Conservation (phyloP, 2,113 vertebrate species). For the Cervus canadensis region DNA sequence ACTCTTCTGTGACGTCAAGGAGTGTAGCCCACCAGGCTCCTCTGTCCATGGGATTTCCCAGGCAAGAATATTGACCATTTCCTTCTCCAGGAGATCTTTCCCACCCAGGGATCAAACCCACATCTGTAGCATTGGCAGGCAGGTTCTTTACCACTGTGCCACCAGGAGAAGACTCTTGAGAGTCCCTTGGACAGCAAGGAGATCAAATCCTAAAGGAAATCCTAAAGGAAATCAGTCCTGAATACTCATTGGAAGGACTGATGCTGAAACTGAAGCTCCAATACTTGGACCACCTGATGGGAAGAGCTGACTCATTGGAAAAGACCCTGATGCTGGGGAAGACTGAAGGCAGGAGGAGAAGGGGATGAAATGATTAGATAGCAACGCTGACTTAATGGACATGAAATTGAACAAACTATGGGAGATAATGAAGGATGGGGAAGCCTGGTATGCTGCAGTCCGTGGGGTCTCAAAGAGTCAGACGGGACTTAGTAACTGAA, state of each 20-base stretch:
- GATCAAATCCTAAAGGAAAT: background rate
- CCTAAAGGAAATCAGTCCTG: background rate
- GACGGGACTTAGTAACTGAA: background rate
- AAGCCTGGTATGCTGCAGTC: background rate
- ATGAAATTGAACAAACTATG: background rate
- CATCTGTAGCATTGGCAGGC: background rate
- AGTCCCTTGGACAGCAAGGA: background rate
- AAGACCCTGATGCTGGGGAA: background rate
- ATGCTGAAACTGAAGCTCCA: background rate
- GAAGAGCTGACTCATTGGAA: background rate
- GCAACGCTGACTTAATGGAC: background rate
- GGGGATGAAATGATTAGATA: background rate
- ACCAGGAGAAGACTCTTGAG: background rate
- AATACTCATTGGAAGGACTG: background rate
- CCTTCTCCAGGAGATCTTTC: background rate
- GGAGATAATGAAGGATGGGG: background rate
- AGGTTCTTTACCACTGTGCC: background rate
- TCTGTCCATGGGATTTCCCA: background rate
- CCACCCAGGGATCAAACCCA: background rate
- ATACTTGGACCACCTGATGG: background rate
- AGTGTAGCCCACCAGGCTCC: background rate
- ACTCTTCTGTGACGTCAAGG: background rate
- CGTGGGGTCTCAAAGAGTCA: background rate
- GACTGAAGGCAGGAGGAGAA: background rate
- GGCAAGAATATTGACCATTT: background rate